Evolutionary conservation across 2,113 vertebrate species (phyloP).

Genomic region (Reinhardtius hippoglossoides): DNA sequence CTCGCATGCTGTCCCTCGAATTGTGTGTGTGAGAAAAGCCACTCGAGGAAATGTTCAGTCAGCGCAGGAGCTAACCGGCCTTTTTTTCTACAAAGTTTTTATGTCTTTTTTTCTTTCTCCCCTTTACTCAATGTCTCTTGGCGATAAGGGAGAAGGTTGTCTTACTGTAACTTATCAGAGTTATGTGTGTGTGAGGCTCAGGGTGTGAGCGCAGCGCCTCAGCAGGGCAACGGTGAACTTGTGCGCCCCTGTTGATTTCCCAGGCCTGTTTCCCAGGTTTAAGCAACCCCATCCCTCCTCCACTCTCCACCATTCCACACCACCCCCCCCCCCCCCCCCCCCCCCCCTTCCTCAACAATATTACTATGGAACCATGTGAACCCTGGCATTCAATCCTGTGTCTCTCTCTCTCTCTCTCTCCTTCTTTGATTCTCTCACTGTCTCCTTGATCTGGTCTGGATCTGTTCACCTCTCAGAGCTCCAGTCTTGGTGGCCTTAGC

Average conservation of each 20-base stretch:
- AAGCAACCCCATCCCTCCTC: slow-evolving; percentile 4
- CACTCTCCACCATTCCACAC: no score
- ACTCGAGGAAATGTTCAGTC: slow-evolving; percentile 42
- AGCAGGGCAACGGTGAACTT: slow-evolving; percentile 60
- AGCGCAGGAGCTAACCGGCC: slow-evolving; percentile 37
- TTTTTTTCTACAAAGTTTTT: slow-evolving; percentile 5
- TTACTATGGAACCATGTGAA: slow-evolving; percentile 67
- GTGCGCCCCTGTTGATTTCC: slow-evolving; percentile 75
- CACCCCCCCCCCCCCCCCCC: background rate
- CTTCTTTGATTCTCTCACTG: slow-evolving; percentile 43
- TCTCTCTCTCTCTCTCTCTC: slow-evolving; percentile 35
- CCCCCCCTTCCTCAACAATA: slow-evolving; percentile 9
- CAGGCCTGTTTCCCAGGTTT: slow-evolving; percentile 78
- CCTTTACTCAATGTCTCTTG: slow-evolving; percentile 31
- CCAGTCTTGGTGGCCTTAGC: slow-evolving; percentile 97
- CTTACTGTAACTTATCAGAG: slow-evolving; percentile 69
- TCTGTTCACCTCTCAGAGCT: slow-evolving; percentile 85
- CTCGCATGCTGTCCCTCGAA: slow-evolving; percentile 7
- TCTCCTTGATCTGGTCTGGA: slow-evolving; percentile 34
- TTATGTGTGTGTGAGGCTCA: slow-evolving; percentile 25
- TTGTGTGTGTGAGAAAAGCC: slow-evolving; percentile 21
- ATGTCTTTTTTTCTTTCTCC: slow-evolving; percentile 37
- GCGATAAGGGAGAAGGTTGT: slow-evolving; percentile 61
- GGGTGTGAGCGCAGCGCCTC: slow-evolving; percentile 45
- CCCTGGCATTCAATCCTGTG: slow-evolving; percentile 70